Percentiles rank a stretch among this genome's conserved stretches.
These are phyloP conservation scores for Macrophya annulata DNA, from an alignment of 2,888 invertebrate species.

Conservation along the genomic window DNA sequence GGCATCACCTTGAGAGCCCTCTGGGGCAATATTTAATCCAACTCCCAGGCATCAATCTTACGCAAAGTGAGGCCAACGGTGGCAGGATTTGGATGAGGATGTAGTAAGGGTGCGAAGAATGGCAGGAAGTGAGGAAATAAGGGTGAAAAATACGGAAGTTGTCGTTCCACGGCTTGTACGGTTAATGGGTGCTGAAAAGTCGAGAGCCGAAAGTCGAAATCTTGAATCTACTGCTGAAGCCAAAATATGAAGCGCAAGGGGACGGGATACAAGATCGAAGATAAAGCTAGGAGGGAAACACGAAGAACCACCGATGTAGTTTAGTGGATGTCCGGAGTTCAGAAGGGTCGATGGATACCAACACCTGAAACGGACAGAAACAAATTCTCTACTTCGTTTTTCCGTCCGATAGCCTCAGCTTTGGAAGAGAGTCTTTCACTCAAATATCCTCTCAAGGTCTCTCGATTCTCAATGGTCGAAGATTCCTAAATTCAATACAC, in stretches of 20 bases:
- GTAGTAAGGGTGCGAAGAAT: background rate
- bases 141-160: slow-evolving; percentile 41
- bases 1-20: slow-evolving; percentile 41
- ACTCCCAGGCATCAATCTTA: slow-evolving; percentile 42
- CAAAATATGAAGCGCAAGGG: slow-evolving; percentile 26
- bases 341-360: slow-evolving; percentile 24
- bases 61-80: slow-evolving; percentile 13
- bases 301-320: slow-evolving; percentile 22
- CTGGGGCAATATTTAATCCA: slow-evolving; percentile 38
- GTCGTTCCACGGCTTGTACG: slow-evolving; percentile 23
- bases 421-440: background rate
- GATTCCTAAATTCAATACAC: background rate
- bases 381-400: slow-evolving; percentile 33
- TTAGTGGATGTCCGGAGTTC: slow-evolving; percentile 18
- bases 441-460: slow-evolving; percentile 13
- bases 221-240: background rate
- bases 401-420: slow-evolving; percentile 7
- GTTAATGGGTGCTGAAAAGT: slow-evolving; percentile 19
- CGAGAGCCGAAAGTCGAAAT: background rate
- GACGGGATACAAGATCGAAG: slow-evolving; percentile 8
- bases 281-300: background rate
- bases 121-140: background rate
- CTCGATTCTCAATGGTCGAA: background rate
- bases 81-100: slow-evolving; percentile 1
- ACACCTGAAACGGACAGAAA: slow-evolving; percentile 41